Evolutionary conservation across 2,888 invertebrate genomes (phyloP).

Genomic region (Metalampra italica): DNA sequence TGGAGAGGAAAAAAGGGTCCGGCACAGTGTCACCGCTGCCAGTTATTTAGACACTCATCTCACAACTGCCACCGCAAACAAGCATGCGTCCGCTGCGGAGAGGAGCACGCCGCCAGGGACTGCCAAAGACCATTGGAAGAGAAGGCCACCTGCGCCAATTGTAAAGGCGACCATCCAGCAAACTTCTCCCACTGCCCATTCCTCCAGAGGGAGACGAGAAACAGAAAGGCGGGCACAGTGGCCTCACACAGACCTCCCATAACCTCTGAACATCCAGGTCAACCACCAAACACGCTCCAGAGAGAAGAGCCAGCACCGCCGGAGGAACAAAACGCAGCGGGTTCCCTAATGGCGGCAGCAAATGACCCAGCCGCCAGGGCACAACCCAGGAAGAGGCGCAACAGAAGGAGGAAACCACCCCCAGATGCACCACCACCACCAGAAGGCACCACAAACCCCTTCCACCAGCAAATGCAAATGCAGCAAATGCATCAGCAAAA

Average conservation of each 20-base stretch:
- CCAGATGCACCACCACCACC: too few relatives aligned
- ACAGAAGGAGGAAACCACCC: too few relatives aligned
- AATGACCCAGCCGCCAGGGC: too few relatives aligned
- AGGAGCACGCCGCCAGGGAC: slow-evolving; percentile 4
- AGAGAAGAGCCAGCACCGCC: too few relatives aligned
- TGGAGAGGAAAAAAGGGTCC: slow-evolving; percentile 12
- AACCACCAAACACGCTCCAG: too few relatives aligned
- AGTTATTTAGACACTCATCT: slow-evolving; percentile 12
- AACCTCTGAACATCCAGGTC: too few relatives aligned
- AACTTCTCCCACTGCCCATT: slow-evolving; percentile 2
- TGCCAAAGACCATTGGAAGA: slow-evolving; percentile 6
- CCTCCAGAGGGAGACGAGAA: not conserved
- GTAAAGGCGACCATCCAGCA: slow-evolving; percentile 8
- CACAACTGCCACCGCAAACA: slow-evolving; percentile 8
- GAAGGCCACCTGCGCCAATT: slow-evolving; percentile 15
- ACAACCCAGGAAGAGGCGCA: too few relatives aligned
- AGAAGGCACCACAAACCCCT: too few relatives aligned
- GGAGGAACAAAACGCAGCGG: too few relatives aligned
- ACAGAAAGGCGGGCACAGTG: not conserved
- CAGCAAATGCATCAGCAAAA: too few relatives aligned
- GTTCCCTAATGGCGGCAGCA: too few relatives aligned
- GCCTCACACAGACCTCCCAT: not conserved
- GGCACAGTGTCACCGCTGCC: slow-evolving; percentile 19
- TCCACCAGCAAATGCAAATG: too few relatives aligned
- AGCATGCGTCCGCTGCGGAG: slow-evolving; percentile 12